phyloP scores from a whole-genome alignment of 2,797 vertebrate species.

The Melanotaenia pygmaea region DNA sequence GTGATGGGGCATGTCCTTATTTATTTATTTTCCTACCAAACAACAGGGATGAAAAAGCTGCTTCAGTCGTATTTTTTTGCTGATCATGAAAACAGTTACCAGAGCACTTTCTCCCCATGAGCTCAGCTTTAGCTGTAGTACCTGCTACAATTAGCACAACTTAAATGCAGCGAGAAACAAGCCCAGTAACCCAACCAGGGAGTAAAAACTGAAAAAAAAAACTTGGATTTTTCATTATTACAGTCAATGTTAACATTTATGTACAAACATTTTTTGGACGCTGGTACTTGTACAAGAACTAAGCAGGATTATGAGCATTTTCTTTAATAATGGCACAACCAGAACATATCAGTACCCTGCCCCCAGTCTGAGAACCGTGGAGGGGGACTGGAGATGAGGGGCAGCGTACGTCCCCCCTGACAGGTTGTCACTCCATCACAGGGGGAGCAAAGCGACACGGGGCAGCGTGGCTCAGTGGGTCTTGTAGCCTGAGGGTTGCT shows the following conservation, averaged over 20 bases:
- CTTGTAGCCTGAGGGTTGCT: too few species aligned
- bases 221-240: too few species aligned
- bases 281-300: neutral
- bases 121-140: constrained; percentile 1
- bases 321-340: too few species aligned
- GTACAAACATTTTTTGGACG: neutral
- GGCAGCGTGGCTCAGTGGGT: too few species aligned
- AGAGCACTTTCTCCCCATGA: constrained; percentile 26
- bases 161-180: neutral
- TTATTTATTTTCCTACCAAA: neutral
- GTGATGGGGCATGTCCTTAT: constrained; percentile 1
- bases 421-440: too few species aligned
- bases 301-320: too few species aligned
- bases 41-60: constrained; percentile 22
- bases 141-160: constrained; percentile 36
- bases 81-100: constrained; percentile 32
- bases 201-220: too few species aligned
- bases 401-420: too few species aligned
- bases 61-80: constrained; percentile 15
- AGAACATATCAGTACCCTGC: too few species aligned
- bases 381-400: too few species aligned
- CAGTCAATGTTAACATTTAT: neutral
- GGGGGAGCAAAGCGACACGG: too few species aligned
- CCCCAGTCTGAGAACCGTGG: too few species aligned
- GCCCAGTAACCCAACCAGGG: neutral